These are phyloP conservation scores for Gymnobelideus leadbeateri DNA, from an alignment of 2,113 vertebrate species.

Conservation along the genomic window DNA sequence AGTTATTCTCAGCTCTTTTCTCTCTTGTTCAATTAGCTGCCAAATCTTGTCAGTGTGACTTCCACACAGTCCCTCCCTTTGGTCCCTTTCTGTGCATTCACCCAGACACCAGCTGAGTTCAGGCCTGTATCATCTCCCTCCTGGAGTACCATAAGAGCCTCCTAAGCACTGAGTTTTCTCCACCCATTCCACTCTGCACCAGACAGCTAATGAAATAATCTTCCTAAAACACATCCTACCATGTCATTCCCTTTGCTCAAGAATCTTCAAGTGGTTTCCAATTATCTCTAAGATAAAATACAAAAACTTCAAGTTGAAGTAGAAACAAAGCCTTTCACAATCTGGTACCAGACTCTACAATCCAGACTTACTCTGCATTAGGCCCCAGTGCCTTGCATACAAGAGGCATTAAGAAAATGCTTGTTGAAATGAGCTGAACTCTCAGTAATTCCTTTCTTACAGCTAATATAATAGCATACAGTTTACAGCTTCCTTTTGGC, in stretches of 20 bases:
- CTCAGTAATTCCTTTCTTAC: neutral
- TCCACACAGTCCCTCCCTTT: neutral
- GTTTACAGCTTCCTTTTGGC: neutral
- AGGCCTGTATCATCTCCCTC: neutral
- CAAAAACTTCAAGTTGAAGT: neutral
- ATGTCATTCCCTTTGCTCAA: neutral
- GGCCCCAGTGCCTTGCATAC: neutral
- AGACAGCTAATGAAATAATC: neutral
- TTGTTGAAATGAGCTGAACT: neutral
- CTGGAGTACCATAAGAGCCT: neutral
- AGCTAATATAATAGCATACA: neutral
- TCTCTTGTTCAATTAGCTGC: neutral
- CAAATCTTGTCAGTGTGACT: neutral
- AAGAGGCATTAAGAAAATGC: neutral
- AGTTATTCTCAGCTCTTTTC: neutral
- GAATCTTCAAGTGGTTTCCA: neutral
- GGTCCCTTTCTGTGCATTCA: neutral
- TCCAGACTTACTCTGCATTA: neutral
- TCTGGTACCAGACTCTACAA: neutral
- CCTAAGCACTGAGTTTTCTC: neutral
- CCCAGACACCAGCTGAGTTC: neutral
- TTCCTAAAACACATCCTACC: neutral
- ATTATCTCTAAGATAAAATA: neutral
- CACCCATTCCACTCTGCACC: neutral
- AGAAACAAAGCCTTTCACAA: neutral